Evolutionary conservation across 1,140 invertebrate genomes (phyloP), one percentile per base, ranked within the genome.

Genomic region (Procambarus clarkii): DNA sequence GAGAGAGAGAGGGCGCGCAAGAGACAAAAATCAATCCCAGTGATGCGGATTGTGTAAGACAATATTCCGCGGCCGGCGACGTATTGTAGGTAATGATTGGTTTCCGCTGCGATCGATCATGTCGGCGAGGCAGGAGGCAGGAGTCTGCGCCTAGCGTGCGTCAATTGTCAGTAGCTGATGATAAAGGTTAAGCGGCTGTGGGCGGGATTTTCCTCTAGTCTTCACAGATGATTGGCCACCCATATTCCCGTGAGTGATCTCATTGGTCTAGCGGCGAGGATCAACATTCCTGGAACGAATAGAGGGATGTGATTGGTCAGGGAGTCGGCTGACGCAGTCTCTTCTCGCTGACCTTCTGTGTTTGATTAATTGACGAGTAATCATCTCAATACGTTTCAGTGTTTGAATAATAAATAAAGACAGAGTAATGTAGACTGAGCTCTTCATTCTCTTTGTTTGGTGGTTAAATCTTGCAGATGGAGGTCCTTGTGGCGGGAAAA

Each of bases 171-270:
- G 87, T 82, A 45, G 87, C 87, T 88, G 79, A 88, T 88, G 79
- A 88, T 81, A 88, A 88, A 88, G 87, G 87, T 88, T 88, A 88
- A 88, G 87, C 78, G 87, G 87, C 45, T 71, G 87, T 88, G 87
- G 87, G 87, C 79, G 87, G 87, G 87, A 88, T 88, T 88, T 88
- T 88, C 87, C 87, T 88, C 60, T 81, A 88, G 87, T 74, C 79
- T 88, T 88, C 87, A 88, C 87, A 88, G 87, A 82, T 88, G 87
- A 88, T 88, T 88, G 87, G 87, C 69, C 87, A 80, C 87, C 58
- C 64, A 76, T 81, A 88, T 88, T 81, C 87, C 87, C 87, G 87
- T 88, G 87, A 88, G 87, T 80, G 60, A 81, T 71, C n/a, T 81
- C 76, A 88, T 88, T 88, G 87, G 87, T 88, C 78, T 64, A 15